Evolutionary conservation across 1,140 invertebrate species (phyloP), one percentile per base, ranked within the genome.

Genomic region (Drosophila prosaltans): DNA sequence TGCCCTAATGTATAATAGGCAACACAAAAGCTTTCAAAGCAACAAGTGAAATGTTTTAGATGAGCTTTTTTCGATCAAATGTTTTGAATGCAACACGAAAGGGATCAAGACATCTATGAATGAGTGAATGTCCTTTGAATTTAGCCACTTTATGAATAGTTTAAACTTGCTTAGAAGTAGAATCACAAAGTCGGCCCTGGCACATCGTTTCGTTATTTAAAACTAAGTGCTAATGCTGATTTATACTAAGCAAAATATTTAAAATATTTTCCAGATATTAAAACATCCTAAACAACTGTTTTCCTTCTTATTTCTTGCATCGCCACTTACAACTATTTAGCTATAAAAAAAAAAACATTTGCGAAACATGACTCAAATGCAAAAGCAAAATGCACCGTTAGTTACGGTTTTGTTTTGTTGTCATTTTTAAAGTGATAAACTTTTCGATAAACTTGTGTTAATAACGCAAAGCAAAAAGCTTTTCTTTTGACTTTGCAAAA

Each of bases 301-400:
- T 48, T 48, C 26, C 39, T 61, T 30, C 43, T 43, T 24, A 39
- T 30, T 30, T 30, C 28, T 3, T 69, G 39, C 10, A 32, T n/a
- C n/a, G 63, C n/a, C 62, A 30, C 5, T 30, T 28, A 30, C 8
- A 21, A 48, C 41, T 45, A 45, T n/a, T n/a, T n/a, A 45, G 4
- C 7, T 16, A 28, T 65, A 7, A 65, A 9, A 16, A 16, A 36
- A 39, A 63, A 26, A 40, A 11, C 41, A 39, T n/a, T 40, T 41
- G 11, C 16, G 16, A 28, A 57, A 48, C 32, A 73, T 81, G 81
- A 78, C 63, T 81, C 69, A 78, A 81, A 41, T 32, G 11, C 21
- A 55, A 73, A 62, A 74, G 45, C 67, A 48, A 73, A 78, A 86
- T 86, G 82, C 78, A 83, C 81, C 81, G 81, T 84, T 84, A 84